Conservation (phyloP, 2,888 invertebrate species). For the Platerodrilus igneus region DNA sequence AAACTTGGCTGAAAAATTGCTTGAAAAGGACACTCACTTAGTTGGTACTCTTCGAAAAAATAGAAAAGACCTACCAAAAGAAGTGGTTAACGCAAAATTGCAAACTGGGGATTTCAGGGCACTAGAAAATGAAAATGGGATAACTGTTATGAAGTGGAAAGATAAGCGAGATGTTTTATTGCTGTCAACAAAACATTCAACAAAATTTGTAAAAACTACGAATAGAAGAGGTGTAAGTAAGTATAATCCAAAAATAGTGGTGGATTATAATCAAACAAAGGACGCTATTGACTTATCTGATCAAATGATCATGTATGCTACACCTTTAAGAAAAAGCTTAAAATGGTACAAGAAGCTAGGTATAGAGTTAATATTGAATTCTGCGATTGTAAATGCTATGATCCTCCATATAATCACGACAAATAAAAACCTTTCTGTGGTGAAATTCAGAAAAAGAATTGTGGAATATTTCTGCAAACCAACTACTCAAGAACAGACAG, state of each 20-base stretch:
- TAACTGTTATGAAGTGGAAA: constrained; percentile 33
- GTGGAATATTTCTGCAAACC: background rate
- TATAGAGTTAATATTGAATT: constrained; percentile 37
- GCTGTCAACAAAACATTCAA: constrained; percentile 38
- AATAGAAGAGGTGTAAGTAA: constrained; percentile 3
- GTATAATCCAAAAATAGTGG: constrained; percentile 3
- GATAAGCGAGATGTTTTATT: constrained; percentile 33
- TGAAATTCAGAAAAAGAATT: constrained; percentile 1
- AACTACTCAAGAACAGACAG: constrained; percentile 1
- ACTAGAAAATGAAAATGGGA: constrained; percentile 34
- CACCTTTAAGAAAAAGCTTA: constrained; percentile 36
- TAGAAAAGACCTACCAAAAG: no score
- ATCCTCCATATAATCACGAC: constrained; percentile 22
- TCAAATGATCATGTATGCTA: constrained; percentile 14
- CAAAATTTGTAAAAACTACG: constrained; percentile 20
- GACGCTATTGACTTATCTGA: no score
- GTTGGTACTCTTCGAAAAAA: background rate
- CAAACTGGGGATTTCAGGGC: constrained; percentile 30
- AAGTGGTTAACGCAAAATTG: constrained; percentile 34
- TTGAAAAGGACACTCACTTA: constrained; percentile 5
- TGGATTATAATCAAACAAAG: constrained; percentile 8
- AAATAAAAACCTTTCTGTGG: constrained; percentile 2
- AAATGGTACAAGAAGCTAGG: constrained; percentile 41
- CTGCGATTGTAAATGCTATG: constrained; percentile 34
- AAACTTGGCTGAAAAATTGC: constrained; percentile 5